Percentiles rank a stretch among this genome's conserved stretches.
Evolutionary conservation across 2,888 invertebrate genomes (phyloP).

Genomic region (Meloe dianella): DNA sequence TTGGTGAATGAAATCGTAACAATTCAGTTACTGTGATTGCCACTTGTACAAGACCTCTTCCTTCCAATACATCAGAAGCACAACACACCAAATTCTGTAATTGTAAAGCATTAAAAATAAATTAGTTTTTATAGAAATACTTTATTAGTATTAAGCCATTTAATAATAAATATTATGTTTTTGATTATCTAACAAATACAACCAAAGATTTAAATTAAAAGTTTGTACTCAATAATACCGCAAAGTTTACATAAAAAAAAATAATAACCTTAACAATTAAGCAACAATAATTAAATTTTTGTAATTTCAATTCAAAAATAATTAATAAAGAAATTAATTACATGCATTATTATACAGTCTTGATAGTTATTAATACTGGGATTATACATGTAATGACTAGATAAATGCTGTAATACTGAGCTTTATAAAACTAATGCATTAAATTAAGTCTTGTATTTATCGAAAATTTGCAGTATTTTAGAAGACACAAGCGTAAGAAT

Average conservation of each 20-base stretch:
- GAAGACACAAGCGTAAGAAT: not conserved
- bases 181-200: not conserved
- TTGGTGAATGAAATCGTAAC: slow-evolving; percentile 69
- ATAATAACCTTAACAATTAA: slow-evolving; percentile 23
- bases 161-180: slow-evolving; percentile 3
- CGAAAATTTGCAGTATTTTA: not conserved
- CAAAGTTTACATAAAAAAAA: slow-evolving; percentile 17
- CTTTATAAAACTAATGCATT: not conserved
- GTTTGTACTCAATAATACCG: slow-evolving; percentile 23
- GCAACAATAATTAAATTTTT: slow-evolving; percentile 21
- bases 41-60: slow-evolving; percentile 84
- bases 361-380: slow-evolving; percentile 44
- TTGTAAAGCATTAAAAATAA: not conserved
- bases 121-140: slow-evolving; percentile 14
- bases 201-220: slow-evolving; percentile 4
- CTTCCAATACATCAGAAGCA: slow-evolving; percentile 90
- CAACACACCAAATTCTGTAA: slow-evolving; percentile 89
- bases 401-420: slow-evolving; percentile 27
- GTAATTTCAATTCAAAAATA: slow-evolving; percentile 5
- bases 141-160: slow-evolving; percentile 25
- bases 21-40: slow-evolving; percentile 89
- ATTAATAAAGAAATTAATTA: slow-evolving; percentile 18
- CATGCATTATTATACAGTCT: slow-evolving; percentile 39
- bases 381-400: slow-evolving; percentile 39
- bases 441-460: not conserved